Evolutionary conservation across 2,888 invertebrate genomes (phyloP).

Genomic region (Subacronicta megacephala): DNA sequence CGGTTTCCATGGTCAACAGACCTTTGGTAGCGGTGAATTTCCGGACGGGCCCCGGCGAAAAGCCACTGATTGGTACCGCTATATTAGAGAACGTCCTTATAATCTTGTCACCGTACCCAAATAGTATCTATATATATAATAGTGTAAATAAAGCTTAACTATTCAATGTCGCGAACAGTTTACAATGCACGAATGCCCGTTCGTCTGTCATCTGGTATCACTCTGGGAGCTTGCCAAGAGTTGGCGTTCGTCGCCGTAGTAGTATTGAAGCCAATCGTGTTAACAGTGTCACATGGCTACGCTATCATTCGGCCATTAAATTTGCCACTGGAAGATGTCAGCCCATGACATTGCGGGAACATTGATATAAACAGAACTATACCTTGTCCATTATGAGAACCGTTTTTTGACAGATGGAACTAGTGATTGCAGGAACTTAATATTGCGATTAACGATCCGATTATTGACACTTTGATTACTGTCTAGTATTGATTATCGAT

Average conservation of each 20-base stretch:
- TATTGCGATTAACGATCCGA: too few species aligned
- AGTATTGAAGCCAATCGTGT: constrained; percentile 66
- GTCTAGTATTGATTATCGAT: too few species aligned
- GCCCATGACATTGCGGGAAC: constrained; percentile 8
- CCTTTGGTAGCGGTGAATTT: too few species aligned
- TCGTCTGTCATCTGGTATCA: constrained; percentile 69
- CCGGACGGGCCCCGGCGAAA: too few species aligned
- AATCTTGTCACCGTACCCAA: constrained; percentile 29
- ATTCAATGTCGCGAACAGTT: constrained; percentile 63
- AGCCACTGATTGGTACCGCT: too few species aligned
- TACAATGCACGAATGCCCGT: constrained; percentile 67
- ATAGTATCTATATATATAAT: constrained; percentile 47
- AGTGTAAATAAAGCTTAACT: constrained; percentile 54
- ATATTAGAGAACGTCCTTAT: constrained; percentile 2
- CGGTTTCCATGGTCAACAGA: too few species aligned
- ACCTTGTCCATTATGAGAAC: too few species aligned
- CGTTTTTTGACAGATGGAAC: too few species aligned
- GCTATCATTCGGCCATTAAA: constrained; percentile 33
- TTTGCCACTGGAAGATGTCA: constrained; percentile 38
- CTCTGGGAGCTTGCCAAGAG: constrained; percentile 73
- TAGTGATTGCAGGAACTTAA: too few species aligned
- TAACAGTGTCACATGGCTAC: constrained; percentile 62
- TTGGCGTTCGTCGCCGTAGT: constrained; percentile 59
- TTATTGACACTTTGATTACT: too few species aligned
- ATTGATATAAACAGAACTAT: too few species aligned